Percentiles rank a stretch among this genome's conserved stretches.
Conservation (phyloP, 2,888 invertebrate species). For the Autographa gamma region DNA sequence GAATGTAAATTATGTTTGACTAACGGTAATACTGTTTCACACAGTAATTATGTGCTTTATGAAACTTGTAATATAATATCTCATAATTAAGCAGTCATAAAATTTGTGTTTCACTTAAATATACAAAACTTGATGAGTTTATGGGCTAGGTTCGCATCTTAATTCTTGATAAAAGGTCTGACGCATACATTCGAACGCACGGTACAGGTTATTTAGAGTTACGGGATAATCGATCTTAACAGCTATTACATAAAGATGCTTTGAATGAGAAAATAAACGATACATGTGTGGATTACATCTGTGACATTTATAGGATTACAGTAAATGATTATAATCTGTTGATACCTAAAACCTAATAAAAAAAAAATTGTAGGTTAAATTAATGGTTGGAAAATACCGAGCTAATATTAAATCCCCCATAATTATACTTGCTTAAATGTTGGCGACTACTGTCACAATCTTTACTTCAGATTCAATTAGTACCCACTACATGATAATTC, state of each 20-base stretch:
- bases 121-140: slow-evolving; percentile 18
- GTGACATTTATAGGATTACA: no score
- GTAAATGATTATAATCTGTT: no score
- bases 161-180: neutral
- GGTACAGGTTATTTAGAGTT: neutral
- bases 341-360: no score
- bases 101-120: slow-evolving; percentile 18
- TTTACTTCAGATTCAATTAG: no score
- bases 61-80: slow-evolving; percentile 11
- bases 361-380: no score
- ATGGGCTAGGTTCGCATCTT: neutral
- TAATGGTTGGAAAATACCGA: no score
- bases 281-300: no score
- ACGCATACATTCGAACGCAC: neutral
- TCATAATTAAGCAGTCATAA: slow-evolving; percentile 24
- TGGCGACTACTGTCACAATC: no score
- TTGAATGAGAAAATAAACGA: no score
- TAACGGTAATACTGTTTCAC: slow-evolving; percentile 23
- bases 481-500: no score
- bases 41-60: slow-evolving; percentile 21
- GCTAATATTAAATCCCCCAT: no score
- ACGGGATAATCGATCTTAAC: neutral
- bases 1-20: slow-evolving; percentile 26
- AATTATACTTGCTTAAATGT: no score
- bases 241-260: neutral